These are phyloP conservation scores for Halichoeres trimaculatus DNA, from an alignment of 2,113 vertebrate genomes.

Conservation along the genomic window DNA sequence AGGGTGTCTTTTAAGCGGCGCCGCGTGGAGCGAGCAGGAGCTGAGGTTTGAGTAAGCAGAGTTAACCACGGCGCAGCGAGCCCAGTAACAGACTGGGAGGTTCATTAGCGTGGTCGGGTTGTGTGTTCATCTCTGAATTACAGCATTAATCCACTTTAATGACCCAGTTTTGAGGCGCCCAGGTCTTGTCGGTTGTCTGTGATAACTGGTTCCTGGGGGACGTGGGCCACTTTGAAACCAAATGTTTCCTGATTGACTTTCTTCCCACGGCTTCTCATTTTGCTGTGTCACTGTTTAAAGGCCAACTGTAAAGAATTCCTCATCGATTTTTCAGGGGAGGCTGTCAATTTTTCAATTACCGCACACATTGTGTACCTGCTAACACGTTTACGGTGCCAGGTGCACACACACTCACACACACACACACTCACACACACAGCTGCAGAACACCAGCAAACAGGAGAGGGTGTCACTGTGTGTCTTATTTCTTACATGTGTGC, in stretches of 20 bases:
- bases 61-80: slow-evolving; percentile 39
- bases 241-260: slow-evolving; percentile 70
- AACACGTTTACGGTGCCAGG: background rate
- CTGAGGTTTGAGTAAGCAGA: slow-evolving; percentile 38
- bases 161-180: slow-evolving; percentile 72
- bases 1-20: background rate
- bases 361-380: background rate
- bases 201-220: slow-evolving; percentile 68
- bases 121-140: slow-evolving; percentile 68
- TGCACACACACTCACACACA: background rate
- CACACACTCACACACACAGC: background rate
- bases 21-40: slow-evolving; percentile 2
- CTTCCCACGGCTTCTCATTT: slow-evolving; percentile 34
- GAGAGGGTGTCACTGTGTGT: too few species aligned
- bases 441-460: too few species aligned
- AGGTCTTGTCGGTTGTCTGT: slow-evolving; percentile 70
- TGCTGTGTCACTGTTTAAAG: slow-evolving; percentile 49
- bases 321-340: slow-evolving; percentile 4
- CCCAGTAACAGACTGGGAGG: slow-evolving; percentile 43
- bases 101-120: slow-evolving; percentile 56
- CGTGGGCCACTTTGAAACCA: slow-evolving; percentile 72
- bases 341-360: slow-evolving; percentile 18
- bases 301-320: background rate
- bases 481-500: background rate
- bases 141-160: slow-evolving; percentile 78